Conservation (phyloP, 2,113 vertebrate species). For the Gallinago media region DNA sequence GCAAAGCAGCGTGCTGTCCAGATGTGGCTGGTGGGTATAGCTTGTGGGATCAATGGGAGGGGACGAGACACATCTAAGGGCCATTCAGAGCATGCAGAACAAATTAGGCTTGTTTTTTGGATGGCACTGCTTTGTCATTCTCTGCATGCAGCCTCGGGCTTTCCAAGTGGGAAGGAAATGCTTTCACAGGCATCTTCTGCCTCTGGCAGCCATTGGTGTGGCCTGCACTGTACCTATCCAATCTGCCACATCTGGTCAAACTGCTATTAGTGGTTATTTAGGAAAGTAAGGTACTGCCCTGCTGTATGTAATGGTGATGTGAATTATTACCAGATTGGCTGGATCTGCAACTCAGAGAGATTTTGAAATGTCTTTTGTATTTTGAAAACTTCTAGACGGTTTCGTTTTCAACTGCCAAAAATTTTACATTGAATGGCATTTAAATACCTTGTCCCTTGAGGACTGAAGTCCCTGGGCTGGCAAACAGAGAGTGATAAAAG, state of each 20-base stretch:
- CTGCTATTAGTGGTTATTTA: background rate
- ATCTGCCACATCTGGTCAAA: background rate
- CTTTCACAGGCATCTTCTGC: constrained; percentile 43
- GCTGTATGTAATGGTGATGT: background rate
- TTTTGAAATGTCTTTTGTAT: background rate
- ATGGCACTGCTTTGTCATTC: background rate
- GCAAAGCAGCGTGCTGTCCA: accelerated
- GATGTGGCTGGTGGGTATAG: background rate
- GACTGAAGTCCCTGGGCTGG: background rate
- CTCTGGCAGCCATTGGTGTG: background rate
- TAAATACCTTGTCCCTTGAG: background rate
- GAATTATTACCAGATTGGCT: background rate
- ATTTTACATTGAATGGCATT: background rate
- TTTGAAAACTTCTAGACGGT: background rate
- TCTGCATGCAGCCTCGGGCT: background rate
- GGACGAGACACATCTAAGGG: background rate
- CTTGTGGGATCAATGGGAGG: accelerated
- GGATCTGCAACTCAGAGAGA: background rate
- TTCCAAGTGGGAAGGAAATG: background rate
- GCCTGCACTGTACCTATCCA: accelerated
- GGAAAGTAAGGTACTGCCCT: background rate
- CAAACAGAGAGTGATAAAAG: background rate
- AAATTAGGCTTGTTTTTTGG: background rate
- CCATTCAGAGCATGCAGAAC: background rate
- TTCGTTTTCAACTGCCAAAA: background rate